Percentiles rank a stretch among this genome's conserved stretches.
Conservation (phyloP, 1,140 invertebrate species). For the Aphidius ervi region DNA sequence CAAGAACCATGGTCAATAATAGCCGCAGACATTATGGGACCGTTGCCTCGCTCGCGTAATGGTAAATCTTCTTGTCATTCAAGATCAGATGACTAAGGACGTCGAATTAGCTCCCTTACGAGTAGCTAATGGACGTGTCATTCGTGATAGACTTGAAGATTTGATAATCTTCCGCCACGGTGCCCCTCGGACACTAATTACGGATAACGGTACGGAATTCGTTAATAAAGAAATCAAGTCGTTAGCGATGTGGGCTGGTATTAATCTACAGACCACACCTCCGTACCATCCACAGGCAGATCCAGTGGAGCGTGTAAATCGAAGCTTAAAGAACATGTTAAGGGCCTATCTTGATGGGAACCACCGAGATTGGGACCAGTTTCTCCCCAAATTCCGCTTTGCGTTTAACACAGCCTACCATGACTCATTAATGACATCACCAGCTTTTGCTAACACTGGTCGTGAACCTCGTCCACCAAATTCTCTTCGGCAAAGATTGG, state of each 20-base stretch:
- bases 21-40: background rate
- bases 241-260: slow-evolving; percentile 17
- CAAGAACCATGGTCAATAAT: slow-evolving; percentile 17
- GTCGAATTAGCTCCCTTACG: background rate
- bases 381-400: slow-evolving; percentile 34
- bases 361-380: slow-evolving; percentile 41
- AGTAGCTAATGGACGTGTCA: background rate
- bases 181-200: slow-evolving; percentile 8
- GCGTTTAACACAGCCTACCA: slow-evolving; percentile 43
- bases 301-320: slow-evolving; percentile 43
- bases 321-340: slow-evolving; percentile 40
- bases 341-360: slow-evolving; percentile 35
- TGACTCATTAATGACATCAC: slow-evolving; percentile 33
- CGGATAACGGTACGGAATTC: slow-evolving; percentile 32
- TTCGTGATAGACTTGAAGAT: background rate
- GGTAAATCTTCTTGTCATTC: slow-evolving; percentile 1
- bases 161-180: slow-evolving; percentile 9
- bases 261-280: slow-evolving; percentile 31
- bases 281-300: slow-evolving; percentile 47
- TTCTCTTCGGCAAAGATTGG: background rate
- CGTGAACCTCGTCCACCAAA: background rate
- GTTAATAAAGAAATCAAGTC: slow-evolving; percentile 21
- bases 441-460: slow-evolving; percentile 42
- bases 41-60: background rate
- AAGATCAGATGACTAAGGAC: background rate